Evolutionary conservation across 2,113 vertebrate species (phyloP).

Genomic region (Cololabis saira): DNA sequence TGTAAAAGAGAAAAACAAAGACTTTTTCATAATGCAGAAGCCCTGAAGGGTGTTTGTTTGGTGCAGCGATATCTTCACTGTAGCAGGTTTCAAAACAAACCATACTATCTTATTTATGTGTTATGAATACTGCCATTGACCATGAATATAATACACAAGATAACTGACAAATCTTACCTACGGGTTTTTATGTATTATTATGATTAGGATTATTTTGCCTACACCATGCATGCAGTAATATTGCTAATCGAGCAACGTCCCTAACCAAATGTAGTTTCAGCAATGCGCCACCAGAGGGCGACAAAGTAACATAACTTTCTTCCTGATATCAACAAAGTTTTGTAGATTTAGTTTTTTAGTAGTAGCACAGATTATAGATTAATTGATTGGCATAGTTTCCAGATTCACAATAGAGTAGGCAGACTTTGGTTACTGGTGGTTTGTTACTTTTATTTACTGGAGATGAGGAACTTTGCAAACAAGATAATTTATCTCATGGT

Average conservation of each 20-base stretch:
- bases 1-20: neutral
- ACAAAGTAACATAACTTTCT: neutral
- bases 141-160: neutral
- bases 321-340: neutral
- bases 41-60: neutral
- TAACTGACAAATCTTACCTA: too few species aligned
- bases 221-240: too few species aligned
- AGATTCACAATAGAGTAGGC: too few species aligned
- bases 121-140: neutral
- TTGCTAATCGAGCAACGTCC: too few species aligned
- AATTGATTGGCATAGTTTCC: too few species aligned
- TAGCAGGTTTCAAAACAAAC: neutral
- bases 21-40: neutral
- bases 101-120: neutral
- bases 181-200: too few species aligned
- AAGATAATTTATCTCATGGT: too few species aligned
- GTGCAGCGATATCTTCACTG: slow-evolving; percentile 3
- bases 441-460: neutral
- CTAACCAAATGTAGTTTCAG: slow-evolving; percentile 4
- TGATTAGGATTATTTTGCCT: too few species aligned
- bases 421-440: too few species aligned
- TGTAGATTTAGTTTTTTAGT: too few species aligned
- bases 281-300: slow-evolving; percentile 49
- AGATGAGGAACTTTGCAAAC: neutral
- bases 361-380: too few species aligned